Evolutionary conservation across 2,113 vertebrate species (phyloP).

Genomic region (Diglossa brunneiventris): DNA sequence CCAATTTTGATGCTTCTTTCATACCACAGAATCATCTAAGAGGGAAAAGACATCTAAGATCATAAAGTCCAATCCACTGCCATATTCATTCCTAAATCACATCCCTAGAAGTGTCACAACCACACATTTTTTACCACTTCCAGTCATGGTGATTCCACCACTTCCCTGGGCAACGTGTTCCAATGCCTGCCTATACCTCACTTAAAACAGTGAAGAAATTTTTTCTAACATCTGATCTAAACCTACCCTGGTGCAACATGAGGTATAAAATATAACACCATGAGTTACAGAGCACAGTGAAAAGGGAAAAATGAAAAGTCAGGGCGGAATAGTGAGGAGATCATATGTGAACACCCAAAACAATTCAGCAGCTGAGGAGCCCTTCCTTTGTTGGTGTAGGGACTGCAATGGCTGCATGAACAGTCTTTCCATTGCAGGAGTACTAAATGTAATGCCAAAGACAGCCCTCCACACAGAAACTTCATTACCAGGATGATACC

Average conservation of each 20-base stretch:
- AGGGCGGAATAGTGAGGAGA: neutral
- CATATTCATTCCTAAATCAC: neutral
- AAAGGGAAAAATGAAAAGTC: neutral
- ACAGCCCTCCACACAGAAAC: neutral
- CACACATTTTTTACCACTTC: neutral
- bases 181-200: neutral
- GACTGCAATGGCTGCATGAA: neutral
- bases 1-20: neutral
- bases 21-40: fast-evolving
- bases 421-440: neutral
- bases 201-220: neutral
- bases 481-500: neutral
- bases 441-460: neutral
- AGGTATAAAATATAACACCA: neutral
- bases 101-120: neutral
- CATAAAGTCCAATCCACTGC: neutral
- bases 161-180: neutral
- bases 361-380: neutral
- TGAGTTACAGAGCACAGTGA: neutral
- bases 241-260: neutral
- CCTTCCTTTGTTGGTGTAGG: fast-evolving
- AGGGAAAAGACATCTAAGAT: neutral
- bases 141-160: neutral
- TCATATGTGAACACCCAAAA: neutral
- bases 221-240: neutral